phyloP scores from a whole-genome alignment of 2,797 vertebrate genomes.

The Prunella strophiata region DNA sequence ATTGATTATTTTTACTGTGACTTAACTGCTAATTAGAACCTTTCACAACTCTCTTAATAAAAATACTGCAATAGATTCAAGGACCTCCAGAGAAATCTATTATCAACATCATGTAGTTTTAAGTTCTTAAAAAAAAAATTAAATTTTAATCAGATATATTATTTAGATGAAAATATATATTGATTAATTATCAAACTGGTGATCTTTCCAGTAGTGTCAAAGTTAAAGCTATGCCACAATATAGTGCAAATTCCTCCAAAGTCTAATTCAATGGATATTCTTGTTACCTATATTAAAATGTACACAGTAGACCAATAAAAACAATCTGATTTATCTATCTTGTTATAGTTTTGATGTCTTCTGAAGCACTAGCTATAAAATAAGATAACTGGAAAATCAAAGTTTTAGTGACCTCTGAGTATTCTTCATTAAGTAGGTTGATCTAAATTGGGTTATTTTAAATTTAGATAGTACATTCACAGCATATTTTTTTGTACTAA shows the following conservation, averaged over 20 bases:
- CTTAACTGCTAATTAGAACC: background rate
- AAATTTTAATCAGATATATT: background rate
- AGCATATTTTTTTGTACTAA: constrained; percentile 69
- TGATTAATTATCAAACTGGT: constrained; percentile 62
- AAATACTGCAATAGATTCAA: background rate
- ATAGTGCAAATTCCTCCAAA: constrained; percentile 55
- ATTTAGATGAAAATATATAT: constrained; percentile 4
- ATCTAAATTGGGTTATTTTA: constrained; percentile 74
- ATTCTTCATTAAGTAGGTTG: constrained; percentile 71
- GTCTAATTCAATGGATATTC: constrained; percentile 63
- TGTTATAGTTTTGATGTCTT: constrained; percentile 75
- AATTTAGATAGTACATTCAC: constrained; percentile 68
- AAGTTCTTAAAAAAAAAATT: background rate
- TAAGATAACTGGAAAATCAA: constrained; percentile 79
- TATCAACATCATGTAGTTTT: background rate
- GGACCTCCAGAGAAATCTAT: background rate
- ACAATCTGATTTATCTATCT: constrained; percentile 76
- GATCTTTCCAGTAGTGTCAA: constrained; percentile 64
- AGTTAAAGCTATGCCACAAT: constrained; percentile 56
- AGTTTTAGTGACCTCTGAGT: constrained; percentile 76
- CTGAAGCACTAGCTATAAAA: constrained; percentile 75
- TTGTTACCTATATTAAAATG: constrained; percentile 64
- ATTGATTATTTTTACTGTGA: background rate
- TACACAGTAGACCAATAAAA: constrained; percentile 74
- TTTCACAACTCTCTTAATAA: background rate